phyloP scores from a whole-genome alignment of 1,140 invertebrate species.

The Oscheius sp. region DNA sequence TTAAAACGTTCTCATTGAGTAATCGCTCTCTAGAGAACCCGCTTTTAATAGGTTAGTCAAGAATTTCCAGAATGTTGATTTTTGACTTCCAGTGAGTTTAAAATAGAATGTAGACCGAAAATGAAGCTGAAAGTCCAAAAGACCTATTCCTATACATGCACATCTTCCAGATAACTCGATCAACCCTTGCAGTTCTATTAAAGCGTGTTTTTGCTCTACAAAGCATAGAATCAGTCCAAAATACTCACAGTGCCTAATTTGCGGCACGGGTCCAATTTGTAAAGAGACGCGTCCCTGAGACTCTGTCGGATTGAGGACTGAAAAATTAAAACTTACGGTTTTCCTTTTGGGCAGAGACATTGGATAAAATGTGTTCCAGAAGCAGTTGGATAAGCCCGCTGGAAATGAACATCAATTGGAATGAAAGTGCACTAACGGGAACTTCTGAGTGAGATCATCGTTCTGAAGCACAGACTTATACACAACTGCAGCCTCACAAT shows the following conservation, averaged over 20 bases:
- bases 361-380: slow-evolving; percentile 37
- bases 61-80: too few relatives aligned
- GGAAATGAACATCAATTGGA: background rate
- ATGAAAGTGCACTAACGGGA: slow-evolving; percentile 41
- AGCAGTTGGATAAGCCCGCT: slow-evolving; percentile 35
- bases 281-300: background rate
- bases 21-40: too few relatives aligned
- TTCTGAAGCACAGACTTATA: slow-evolving; percentile 43
- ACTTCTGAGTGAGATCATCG: slow-evolving; percentile 28
- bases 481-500: slow-evolving; percentile 44
- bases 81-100: too few relatives aligned
- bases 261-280: background rate
- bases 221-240: background rate
- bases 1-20: too few relatives aligned
- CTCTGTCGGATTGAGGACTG: slow-evolving; percentile 3
- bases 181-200: too few relatives aligned
- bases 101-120: too few relatives aligned
- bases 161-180: too few relatives aligned
- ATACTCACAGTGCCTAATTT: background rate
- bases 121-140: too few relatives aligned
- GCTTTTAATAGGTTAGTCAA: too few relatives aligned
- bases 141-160: too few relatives aligned
- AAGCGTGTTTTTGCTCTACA: too few relatives aligned
- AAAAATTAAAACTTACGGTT: slow-evolving; percentile 30
- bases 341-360: slow-evolving; percentile 34